Evolutionary conservation across 1,140 invertebrate genomes (phyloP).

Genomic region (Ruditapes philippinarum): DNA sequence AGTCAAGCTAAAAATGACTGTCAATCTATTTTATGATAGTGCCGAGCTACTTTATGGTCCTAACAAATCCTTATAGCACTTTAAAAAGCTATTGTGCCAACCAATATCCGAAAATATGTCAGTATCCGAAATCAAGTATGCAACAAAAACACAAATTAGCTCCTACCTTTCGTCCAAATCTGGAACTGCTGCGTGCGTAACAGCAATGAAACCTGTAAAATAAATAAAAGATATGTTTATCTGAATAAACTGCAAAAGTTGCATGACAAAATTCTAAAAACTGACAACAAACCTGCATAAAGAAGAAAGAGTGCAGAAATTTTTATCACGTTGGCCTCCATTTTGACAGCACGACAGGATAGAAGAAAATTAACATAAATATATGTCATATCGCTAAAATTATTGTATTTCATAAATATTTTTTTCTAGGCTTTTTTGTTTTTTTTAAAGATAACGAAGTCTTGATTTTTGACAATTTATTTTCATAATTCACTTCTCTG

Average conservation of each 20-base stretch:
- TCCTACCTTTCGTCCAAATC: slow-evolving; percentile 77
- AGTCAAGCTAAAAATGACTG: no score
- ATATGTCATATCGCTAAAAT: no score
- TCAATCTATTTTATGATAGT: no score
- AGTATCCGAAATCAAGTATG: not conserved
- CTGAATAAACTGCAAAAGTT: not conserved
- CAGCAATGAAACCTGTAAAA: slow-evolving; percentile 67
- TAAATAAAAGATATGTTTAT: slow-evolving; percentile 24
- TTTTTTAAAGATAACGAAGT: no score
- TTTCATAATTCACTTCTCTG: not conserved
- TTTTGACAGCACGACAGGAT: not conserved
- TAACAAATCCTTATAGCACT: no score
- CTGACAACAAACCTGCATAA: slow-evolving; percentile 30
- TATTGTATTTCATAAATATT: no score
- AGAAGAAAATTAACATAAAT: slow-evolving; percentile 11
- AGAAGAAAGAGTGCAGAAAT: not conserved
- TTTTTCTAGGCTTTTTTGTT: no score
- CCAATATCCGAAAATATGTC: not conserved
- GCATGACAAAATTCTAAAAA: not conserved
- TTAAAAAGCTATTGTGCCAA: no score
- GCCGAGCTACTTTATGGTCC: no score
- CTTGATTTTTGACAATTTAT: no score
- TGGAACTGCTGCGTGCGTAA: slow-evolving; percentile 52
- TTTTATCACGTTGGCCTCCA: slow-evolving; percentile 38
- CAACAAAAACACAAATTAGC: not conserved